Evolutionary conservation across 2,797 vertebrate genomes (phyloP), one percentile per base, ranked within the genome.

Genomic region (Coregonus suidteri): DNA sequence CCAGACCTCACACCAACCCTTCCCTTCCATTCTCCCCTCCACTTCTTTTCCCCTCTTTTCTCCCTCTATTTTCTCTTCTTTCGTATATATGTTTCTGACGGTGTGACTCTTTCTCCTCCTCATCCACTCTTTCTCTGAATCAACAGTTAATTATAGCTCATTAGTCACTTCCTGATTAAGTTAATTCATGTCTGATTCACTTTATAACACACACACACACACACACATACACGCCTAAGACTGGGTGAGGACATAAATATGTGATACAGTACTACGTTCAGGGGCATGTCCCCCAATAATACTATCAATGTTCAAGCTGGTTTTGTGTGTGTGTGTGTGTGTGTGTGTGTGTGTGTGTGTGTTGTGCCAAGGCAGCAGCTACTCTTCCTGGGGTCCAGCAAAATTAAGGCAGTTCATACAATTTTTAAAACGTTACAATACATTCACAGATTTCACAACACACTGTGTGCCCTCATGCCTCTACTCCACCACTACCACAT

Each of bases 131-230:
- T 64, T 13, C 59, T 7, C 56, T 62, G 56, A 62, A 62, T 62
- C 56, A 62, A n/a, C 59, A 64, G 59, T 64, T 4, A 64, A 64
- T 20, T 64, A 7, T 30, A 11, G 59, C 9, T 64, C 30, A 34
- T 67, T 68, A 68, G 66, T 68, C 66, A 68, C 66, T 35, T 68
- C 66, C 66, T 68, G 66, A 37, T 68, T 9, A 68, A 34, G 66
- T 68, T 13, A 15, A 6, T 68, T 67, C 30, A 31, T 3, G 65
- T 67, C 65, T 67, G 65, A 15, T 25, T 67, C 65, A 14, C 68
- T 25, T 25, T 25, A 25, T 25, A 25, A 34, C 66, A 69, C 34
- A 37, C 66, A 69, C 66, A 37, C 66, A 68, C 66, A 37, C 66
- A 69, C 66, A 69, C 66, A 35, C 31, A 14, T 34, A 9, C 64